A percentile compares a stretch with the other conserved stretches of the same genome.
Evolutionary conservation across 2,797 vertebrate species (phyloP).

Genomic region (Cyclura pinguis): DNA sequence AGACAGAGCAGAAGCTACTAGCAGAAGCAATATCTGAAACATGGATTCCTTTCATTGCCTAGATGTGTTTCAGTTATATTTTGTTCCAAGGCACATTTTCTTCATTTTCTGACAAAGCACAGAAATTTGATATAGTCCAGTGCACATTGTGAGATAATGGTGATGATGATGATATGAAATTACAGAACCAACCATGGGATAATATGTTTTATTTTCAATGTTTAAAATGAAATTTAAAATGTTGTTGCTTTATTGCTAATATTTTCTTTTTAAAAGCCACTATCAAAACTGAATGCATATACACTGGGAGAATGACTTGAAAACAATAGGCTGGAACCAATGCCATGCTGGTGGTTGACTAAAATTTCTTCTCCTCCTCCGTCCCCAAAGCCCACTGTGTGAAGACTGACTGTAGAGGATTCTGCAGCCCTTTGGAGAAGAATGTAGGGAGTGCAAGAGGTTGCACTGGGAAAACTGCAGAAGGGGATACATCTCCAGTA

Average conservation of each 20-base stretch:
- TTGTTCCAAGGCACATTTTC: conserved; percentile 13
- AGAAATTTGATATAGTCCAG: neutral
- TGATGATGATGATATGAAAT: neutral
- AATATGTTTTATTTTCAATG: neutral
- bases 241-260: neutral
- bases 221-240: neutral
- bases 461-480: too few relatives aligned
- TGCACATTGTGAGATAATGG: neutral
- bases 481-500: too few relatives aligned
- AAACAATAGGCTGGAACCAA: too few relatives aligned
- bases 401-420: too few relatives aligned
- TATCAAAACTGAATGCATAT: neutral
- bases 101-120: conserved; percentile 3
- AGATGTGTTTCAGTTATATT: conserved; percentile 53
- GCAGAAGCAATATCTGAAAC: conserved; percentile 35
- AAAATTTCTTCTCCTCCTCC: too few relatives aligned
- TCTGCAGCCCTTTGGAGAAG: too few relatives aligned
- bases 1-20: conserved; percentile 38
- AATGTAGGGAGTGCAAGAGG: too few relatives aligned
- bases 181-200: neutral
- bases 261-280: neutral
- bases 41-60: conserved; percentile 59
- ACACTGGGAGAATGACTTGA: too few relatives aligned
- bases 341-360: too few relatives aligned
- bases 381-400: too few relatives aligned